Evolutionary conservation across 2,797 vertebrate species (phyloP).

Genomic region (Spondyliosoma cantharus): DNA sequence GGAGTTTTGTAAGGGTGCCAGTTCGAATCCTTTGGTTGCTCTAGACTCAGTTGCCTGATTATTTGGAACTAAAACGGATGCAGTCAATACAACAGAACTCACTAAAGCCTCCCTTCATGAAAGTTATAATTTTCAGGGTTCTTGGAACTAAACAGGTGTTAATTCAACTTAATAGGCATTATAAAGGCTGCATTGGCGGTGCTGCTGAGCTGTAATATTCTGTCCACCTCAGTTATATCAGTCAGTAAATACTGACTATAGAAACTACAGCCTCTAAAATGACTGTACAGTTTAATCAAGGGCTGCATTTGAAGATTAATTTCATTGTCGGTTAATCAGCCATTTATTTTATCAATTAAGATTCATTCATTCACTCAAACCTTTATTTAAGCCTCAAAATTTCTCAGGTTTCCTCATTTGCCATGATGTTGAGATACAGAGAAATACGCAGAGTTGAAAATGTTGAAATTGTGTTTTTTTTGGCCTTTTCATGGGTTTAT

Average conservation of each 20-base stretch:
- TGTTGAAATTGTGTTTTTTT: too few relatives aligned
- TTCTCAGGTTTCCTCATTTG: too few relatives aligned
- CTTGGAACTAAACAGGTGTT: neutral
- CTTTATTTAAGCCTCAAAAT: too few relatives aligned
- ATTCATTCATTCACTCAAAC: neutral
- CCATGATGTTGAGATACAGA: too few relatives aligned
- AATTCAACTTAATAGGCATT: neutral
- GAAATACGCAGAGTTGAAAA: too few relatives aligned
- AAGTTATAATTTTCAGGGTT: neutral
- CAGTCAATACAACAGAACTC: too few relatives aligned
- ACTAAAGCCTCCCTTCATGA: too few relatives aligned
- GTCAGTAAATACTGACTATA: neutral
- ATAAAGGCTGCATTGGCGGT: neutral
- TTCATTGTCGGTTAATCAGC: neutral
- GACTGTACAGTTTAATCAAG: neutral
- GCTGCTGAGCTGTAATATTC: neutral
- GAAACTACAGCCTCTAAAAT: neutral
- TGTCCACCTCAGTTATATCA: neutral
- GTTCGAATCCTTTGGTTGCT: conserved; percentile 26
- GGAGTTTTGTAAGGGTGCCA: conserved; percentile 54
- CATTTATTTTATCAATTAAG: neutral
- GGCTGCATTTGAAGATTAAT: neutral
- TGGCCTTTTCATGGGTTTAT: too few relatives aligned
- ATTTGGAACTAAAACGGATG: neutral
- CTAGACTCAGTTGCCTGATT: neutral